Percentiles rank a stretch among this genome's conserved stretches.
Conservation (phyloP, 2,113 vertebrate species). For the Pseudolaguvia tuberculata region DNA sequence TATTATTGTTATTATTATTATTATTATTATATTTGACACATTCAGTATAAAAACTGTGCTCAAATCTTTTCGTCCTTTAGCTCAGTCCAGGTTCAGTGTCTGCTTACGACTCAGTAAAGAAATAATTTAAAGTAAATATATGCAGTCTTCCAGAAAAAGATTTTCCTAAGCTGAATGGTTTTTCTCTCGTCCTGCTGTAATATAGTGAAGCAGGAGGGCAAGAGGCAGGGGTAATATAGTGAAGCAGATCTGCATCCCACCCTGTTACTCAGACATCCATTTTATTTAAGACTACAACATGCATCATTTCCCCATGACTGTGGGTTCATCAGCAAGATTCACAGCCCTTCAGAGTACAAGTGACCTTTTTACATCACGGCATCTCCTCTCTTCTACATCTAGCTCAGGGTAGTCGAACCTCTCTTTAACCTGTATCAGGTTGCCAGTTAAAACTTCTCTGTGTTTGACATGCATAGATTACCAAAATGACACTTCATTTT, state of each 20-base stretch:
- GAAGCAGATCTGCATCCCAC: not conserved
- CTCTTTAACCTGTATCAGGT: slow-evolving; percentile 68
- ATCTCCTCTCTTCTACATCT: slow-evolving; percentile 53
- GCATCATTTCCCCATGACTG: slow-evolving; percentile 43
- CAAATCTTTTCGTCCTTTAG: not conserved
- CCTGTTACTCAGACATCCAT: slow-evolving; percentile 1
- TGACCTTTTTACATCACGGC: slow-evolving; percentile 40
- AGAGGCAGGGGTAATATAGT: not conserved
- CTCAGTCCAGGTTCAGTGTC: not conserved
- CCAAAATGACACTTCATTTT: not conserved
- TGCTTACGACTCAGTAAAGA: not conserved
- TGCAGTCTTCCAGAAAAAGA: not conserved
- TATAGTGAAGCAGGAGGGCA: slow-evolving; percentile 5
- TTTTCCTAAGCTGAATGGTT: not conserved
- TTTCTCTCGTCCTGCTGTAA: not conserved
- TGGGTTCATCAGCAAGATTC: slow-evolving; percentile 38
- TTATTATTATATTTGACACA: too few species aligned
- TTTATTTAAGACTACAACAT: slow-evolving; percentile 12
- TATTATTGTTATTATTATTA: not conserved
- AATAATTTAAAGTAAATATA: too few species aligned
- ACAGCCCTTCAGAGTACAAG: slow-evolving; percentile 33
- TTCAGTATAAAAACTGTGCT: not conserved
- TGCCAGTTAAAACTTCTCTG: slow-evolving; percentile 7
- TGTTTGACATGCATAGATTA: not conserved
- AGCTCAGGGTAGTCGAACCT: slow-evolving; percentile 58